Conservation (phyloP, 2,888 invertebrate genomes). For the Sarcophaga rosellei region DNA sequence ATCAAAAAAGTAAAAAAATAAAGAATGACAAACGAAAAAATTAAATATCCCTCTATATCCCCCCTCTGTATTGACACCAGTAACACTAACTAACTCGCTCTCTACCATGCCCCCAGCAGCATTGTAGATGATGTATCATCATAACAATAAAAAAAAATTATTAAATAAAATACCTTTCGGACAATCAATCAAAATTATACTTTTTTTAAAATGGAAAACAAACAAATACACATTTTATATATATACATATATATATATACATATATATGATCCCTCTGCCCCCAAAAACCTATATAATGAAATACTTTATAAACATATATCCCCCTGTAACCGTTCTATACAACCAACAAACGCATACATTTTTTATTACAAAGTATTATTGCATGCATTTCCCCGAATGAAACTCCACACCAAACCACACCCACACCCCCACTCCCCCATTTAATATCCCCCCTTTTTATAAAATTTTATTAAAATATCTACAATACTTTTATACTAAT, state of each 20-base stretch:
- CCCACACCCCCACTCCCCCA: slow-evolving; percentile 1
- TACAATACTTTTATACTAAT: slow-evolving; percentile 56
- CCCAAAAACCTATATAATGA: not conserved
- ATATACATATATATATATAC: slow-evolving; percentile 38
- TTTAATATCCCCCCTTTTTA: slow-evolving; percentile 7
- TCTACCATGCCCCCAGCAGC: slow-evolving; percentile 19
- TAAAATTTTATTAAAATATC: slow-evolving; percentile 7
- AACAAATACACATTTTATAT: slow-evolving; percentile 40
- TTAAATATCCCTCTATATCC: slow-evolving; percentile 26
- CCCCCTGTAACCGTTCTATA: not conserved
- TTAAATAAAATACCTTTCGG: slow-evolving; percentile 75
- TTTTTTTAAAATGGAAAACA: slow-evolving; percentile 66
- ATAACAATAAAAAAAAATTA: slow-evolving; percentile 63
- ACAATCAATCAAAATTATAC: slow-evolving; percentile 79
- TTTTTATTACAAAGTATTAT: slow-evolving; percentile 6
- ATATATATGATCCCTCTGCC: slow-evolving; percentile 5
- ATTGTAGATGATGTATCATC: slow-evolving; percentile 49
- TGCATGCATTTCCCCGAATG: slow-evolving; percentile 62
- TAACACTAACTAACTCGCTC: slow-evolving; percentile 35
- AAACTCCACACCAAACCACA: slow-evolving; percentile 2
- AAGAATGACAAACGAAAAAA: slow-evolving; percentile 1
- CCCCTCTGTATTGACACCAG: not conserved
- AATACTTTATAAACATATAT: slow-evolving; percentile 19
- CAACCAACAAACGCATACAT: not conserved
- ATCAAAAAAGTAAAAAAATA: not conserved